phyloP scores from a whole-genome alignment of 2,797 vertebrate species.

The Enoplosus armatus region DNA sequence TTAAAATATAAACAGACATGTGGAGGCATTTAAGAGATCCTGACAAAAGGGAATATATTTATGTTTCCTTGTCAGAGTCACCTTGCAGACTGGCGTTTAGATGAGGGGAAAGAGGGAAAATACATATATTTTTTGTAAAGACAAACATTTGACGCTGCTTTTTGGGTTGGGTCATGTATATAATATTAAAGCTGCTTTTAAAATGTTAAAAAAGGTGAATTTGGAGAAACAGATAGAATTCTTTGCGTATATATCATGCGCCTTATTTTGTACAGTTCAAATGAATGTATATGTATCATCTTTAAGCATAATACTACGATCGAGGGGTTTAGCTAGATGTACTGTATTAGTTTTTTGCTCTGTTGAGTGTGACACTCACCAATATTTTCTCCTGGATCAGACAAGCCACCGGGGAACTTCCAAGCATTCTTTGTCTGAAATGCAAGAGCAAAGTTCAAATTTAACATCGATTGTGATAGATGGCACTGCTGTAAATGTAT shows the following conservation, averaged over 20 bases:
- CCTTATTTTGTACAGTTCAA: slow-evolving; percentile 59
- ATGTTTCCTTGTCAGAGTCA: slow-evolving; percentile 22
- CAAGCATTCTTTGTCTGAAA: slow-evolving; percentile 91
- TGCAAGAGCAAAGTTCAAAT: slow-evolving; percentile 38
- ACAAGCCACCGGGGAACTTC: slow-evolving; percentile 97
- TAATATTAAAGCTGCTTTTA: slow-evolving; percentile 76
- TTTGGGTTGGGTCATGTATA: slow-evolving; percentile 44
- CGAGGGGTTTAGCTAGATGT: slow-evolving; percentile 46
- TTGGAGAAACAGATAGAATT: slow-evolving; percentile 23
- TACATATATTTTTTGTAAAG: slow-evolving; percentile 42
- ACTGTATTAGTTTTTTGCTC: slow-evolving; percentile 57
- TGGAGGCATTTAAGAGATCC: slow-evolving; percentile 29
- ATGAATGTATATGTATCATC: slow-evolving; percentile 70
- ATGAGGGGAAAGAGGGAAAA: slow-evolving; percentile 22
- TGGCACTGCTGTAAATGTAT: slow-evolving; percentile 63
- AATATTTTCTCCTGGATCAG: slow-evolving; percentile 94
- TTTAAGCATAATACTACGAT: slow-evolving; percentile 32
- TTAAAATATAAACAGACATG: not conserved
- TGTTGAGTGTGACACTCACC: slow-evolving; percentile 84
- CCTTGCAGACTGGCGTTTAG: slow-evolving; percentile 14
- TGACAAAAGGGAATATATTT: not conserved
- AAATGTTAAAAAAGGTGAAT: slow-evolving; percentile 57
- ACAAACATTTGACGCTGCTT: slow-evolving; percentile 69
- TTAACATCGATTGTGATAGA: slow-evolving; percentile 30
- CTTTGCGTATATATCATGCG: slow-evolving; percentile 39